Conservation (phyloP, 2,888 invertebrate genomes). For the Lasioglossum zephyrum region DNA sequence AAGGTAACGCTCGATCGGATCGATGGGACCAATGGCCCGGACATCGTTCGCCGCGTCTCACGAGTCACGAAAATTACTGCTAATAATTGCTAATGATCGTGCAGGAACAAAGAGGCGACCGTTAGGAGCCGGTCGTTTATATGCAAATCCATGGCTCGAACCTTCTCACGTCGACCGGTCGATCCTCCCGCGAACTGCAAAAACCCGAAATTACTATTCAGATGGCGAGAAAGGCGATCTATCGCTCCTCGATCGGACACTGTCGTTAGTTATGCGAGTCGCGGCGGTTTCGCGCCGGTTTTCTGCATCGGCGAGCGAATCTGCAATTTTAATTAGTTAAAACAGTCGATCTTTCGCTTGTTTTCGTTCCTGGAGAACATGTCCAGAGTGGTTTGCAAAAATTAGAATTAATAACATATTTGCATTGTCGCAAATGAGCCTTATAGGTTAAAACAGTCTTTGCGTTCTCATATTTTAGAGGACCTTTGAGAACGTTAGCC, state of each 20-base stretch:
- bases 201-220: slow-evolving; percentile 45
- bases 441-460: too few species aligned
- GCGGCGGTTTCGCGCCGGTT: neutral
- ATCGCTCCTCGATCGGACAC: slow-evolving; percentile 35
- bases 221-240: slow-evolving; percentile 40
- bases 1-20: slow-evolving; percentile 13
- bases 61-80: slow-evolving; percentile 56
- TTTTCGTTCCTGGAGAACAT: neutral
- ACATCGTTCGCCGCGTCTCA: slow-evolving; percentile 32
- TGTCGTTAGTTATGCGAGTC: slow-evolving; percentile 42
- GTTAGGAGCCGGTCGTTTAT: slow-evolving; percentile 56
- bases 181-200: slow-evolving; percentile 21
- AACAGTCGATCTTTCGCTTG: neutral
- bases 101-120: slow-evolving; percentile 53
- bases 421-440: too few species aligned
- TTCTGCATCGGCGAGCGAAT: slow-evolving; percentile 1
- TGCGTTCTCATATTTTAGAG: too few species aligned
- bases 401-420: too few species aligned
- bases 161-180: slow-evolving; percentile 59
- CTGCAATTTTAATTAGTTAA: neutral
- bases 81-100: slow-evolving; percentile 63
- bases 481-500: too few species aligned
- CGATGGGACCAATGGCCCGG: slow-evolving; percentile 4
- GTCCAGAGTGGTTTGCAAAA: neutral
- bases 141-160: slow-evolving; percentile 55